Evolutionary conservation across 2,888 invertebrate species (phyloP).

Genomic region (Brenthis ino): DNA sequence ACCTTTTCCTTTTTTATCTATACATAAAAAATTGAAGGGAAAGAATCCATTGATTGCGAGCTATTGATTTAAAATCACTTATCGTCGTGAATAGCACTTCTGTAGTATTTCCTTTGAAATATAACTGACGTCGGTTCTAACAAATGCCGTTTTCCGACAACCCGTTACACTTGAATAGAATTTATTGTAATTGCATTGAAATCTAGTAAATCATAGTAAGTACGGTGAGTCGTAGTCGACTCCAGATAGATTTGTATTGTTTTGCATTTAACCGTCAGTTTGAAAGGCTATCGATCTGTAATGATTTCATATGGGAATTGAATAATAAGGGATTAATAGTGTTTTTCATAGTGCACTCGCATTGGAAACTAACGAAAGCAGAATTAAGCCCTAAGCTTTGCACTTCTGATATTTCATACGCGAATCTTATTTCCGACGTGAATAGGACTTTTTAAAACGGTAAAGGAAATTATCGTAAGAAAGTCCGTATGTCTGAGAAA

Average conservation of each 20-base stretch:
- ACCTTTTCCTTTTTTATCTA: constrained; percentile 36
- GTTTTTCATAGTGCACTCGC: too few species aligned
- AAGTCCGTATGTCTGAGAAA: too few species aligned
- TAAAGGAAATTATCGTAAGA: too few species aligned
- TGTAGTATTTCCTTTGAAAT: constrained; percentile 38
- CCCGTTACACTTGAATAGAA: constrained; percentile 39
- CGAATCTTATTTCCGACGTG: too few species aligned
- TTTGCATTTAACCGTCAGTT: constrained; percentile 31
- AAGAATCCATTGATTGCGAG: constrained; percentile 37
- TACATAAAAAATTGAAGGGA: constrained; percentile 33
- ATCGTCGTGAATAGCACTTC: constrained; percentile 34
- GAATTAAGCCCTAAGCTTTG: too few species aligned
- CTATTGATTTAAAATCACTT: constrained; percentile 41
- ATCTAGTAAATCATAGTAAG: constrained; percentile 39
- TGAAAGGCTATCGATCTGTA: constrained; percentile 18
- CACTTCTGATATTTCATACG: too few species aligned
- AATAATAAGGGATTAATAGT: too few species aligned
- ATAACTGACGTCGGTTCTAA: constrained; percentile 33
- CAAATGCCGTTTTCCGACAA: constrained; percentile 35
- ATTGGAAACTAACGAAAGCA: too few species aligned
- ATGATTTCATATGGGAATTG: constrained; percentile 12
- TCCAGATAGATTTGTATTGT: constrained; percentile 32
- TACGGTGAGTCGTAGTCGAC: constrained; percentile 19
- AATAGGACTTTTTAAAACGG: too few species aligned
- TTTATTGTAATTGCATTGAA: constrained; percentile 37